phyloP scores from a whole-genome alignment of 2,113 vertebrate genomes.

The Datnioides undecimradiatus region DNA sequence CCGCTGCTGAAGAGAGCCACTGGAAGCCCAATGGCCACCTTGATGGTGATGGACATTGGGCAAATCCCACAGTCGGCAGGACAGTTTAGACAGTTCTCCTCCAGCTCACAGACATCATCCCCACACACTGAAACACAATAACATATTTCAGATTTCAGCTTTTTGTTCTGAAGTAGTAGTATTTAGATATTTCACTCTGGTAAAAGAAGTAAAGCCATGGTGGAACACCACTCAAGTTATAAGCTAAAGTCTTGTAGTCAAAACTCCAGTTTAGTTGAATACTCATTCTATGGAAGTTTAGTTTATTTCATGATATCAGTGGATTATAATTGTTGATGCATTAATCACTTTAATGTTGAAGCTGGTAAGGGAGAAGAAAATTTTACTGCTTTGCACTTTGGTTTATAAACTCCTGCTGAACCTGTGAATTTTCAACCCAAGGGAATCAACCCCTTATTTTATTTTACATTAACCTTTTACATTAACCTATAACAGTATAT shows the following conservation, averaged over 20 bases:
- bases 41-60: slow-evolving; percentile 82
- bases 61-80: slow-evolving; percentile 85
- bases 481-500: background rate
- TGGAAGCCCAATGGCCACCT: slow-evolving; percentile 82
- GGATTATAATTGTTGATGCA: background rate
- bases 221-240: background rate
- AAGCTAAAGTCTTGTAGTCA: background rate
- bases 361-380: too few species aligned
- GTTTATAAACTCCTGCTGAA: too few species aligned
- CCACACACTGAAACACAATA: slow-evolving; percentile 80
- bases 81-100: slow-evolving; percentile 84
- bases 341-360: background rate
- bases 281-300: background rate
- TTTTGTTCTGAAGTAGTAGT: background rate
- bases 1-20: slow-evolving; percentile 81
- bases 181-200: background rate
- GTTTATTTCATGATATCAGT: background rate
- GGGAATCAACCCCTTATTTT: background rate
- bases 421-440: background rate
- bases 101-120: slow-evolving; percentile 78
- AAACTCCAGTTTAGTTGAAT: too few species aligned
- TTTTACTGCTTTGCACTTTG: too few species aligned
- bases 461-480: background rate
- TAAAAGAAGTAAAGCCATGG: background rate
- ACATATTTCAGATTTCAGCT: slow-evolving; percentile 11